Evolutionary conservation across 2,888 invertebrate genomes (phyloP).

Genomic region (Euclidia mi): DNA sequence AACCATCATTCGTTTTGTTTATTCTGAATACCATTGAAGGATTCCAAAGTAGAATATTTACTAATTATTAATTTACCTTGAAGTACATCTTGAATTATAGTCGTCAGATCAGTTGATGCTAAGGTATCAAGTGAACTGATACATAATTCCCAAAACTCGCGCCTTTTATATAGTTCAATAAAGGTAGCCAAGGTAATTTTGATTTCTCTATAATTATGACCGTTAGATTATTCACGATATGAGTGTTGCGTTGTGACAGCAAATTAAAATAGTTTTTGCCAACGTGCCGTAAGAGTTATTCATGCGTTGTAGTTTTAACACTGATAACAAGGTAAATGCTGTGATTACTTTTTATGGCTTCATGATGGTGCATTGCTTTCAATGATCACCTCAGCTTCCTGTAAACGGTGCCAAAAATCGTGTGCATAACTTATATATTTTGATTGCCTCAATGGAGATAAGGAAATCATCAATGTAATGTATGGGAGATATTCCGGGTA

Average conservation of each 20-base stretch:
- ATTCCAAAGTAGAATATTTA: too few species aligned
- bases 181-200: slow-evolving; percentile 40
- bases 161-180: slow-evolving; percentile 44
- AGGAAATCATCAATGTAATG: too few species aligned
- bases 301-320: background rate
- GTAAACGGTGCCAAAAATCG: too few species aligned
- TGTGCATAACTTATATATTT: too few species aligned
- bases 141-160: slow-evolving; percentile 12
- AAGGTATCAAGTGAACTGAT: slow-evolving; percentile 28
- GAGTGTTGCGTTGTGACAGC: slow-evolving; percentile 17
- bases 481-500: too few species aligned
- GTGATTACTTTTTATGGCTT: background rate
- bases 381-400: too few species aligned
- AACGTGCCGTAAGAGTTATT: background rate
- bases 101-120: background rate
- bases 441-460: too few species aligned
- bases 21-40: too few species aligned
- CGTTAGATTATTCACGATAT: slow-evolving; percentile 18
- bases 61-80: slow-evolving; percentile 1
- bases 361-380: background rate
- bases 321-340: background rate
- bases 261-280: slow-evolving; percentile 3
- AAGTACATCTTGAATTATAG: slow-evolving; percentile 32
- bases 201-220: slow-evolving; percentile 36
- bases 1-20: too few species aligned